Base-by-base conservation (phyloP, 2,797 vertebrate genomes). In the Anguilla marmorata region DNA sequence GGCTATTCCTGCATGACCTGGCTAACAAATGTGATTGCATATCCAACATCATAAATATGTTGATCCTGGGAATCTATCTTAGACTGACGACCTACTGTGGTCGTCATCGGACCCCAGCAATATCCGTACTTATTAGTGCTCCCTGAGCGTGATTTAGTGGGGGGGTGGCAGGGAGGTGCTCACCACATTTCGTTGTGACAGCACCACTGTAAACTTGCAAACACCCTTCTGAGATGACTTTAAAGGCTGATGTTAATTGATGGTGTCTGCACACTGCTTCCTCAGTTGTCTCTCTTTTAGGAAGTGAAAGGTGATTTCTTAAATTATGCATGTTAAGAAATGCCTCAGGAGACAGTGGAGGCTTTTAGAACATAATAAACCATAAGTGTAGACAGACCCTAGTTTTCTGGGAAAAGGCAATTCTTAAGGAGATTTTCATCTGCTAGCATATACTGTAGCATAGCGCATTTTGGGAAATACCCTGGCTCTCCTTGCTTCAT, bases 291-390 rank as follows among this genome's bases (percentile, higher is more conserved):
- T 94, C 88, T 90, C 91, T 93, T 91, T 93, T 88, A 94, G 91
- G 89, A 90, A 94, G 93, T 87, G 89, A 93, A 91, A 92, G 92
- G 92, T 93, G 93, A 93, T 94, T 96, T 94, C 86, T 88, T 96
- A 95, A 96, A 96, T 96, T 96, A 96, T 96, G 94, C 93, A 96
- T 96, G 85, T 91, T 93, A 94, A 93, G 93, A 94, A 96, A 94
- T 88, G 90, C 92, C 91, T 37, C 2, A 86, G 89, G 90, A 89
- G 89, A 90, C 90, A 91, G 90, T 89, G 88, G 90, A 93, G 90
- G 95, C 94, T 96, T 96, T 96, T 95, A 96, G 94, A 96, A 94
- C 91, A 93, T 93, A 93, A 88, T 92, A 92, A 93, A 94, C 93
- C 91, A 89, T 93, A 93, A 94, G 94, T 90, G 91, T 91, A 91